Base-by-base conservation (phyloP, 2,797 vertebrate species). In the Hozukius guyotensis region DNA sequence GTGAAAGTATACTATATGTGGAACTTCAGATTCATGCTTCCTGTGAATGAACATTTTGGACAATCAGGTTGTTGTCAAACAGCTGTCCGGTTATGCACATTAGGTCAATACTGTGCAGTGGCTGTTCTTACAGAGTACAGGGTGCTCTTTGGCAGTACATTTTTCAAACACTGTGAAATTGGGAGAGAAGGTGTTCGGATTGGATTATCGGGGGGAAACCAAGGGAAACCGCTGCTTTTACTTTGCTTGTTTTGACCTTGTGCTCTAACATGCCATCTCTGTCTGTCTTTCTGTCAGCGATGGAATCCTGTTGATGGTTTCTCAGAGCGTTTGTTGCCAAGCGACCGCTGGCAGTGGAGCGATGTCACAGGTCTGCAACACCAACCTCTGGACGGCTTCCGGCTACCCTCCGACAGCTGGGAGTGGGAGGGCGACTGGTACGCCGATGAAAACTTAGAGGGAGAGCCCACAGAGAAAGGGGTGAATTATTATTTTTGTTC, bases 321-420 rank as follows among this genome's bases (percentile, higher is more conserved):
- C 94, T 98, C 98, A 0, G 97, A 98, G 53, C 97, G 96, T 52
- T 91, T 99, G 76, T 92, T 99, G 84, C 98, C 97, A 2, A 99
- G 98, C 22, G 99, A 99, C 93, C 98, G 99, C 91, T 99, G 99
- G 98, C 96, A 96, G 65, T 99, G 98, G 98, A 99, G 99, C 11
- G 97, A 99, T 72, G 94, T 97, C 90, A 97, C 97, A 0, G 99
- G 99, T 57, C 95, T 99, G 62, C 96, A 97, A 77, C 96, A 97
- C 75, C 97, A 97, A 87, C 96, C 95, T 2, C 94, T 97, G 56
- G 95, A 96, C 69, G 87, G 93, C 84, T 98, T 98, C 91, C 91
- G 55, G 8, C 96, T 99, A 65, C 96, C 97, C 24, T 99, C 98
- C 0, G 91, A 90, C 20, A 97, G 97, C 93, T 99, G 99, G 99